Evolutionary conservation across 2,113 vertebrate species (phyloP).

Genomic region (Lethenteron camtschaticum): DNA sequence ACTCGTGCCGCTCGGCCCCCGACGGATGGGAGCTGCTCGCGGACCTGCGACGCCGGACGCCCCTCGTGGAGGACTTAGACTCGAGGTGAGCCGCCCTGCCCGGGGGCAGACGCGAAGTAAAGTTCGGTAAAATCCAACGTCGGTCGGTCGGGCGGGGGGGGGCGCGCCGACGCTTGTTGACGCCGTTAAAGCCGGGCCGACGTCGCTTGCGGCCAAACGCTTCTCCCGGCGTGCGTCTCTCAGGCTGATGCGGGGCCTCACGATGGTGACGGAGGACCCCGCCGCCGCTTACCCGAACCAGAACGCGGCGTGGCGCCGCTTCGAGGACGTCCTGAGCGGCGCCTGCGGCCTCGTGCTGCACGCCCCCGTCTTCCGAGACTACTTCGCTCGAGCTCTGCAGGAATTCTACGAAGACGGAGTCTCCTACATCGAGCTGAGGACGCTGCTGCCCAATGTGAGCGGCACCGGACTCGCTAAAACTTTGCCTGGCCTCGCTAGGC

Average conservation of each 20-base stretch:
- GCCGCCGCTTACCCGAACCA: conserved; percentile 34
- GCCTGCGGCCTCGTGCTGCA: conserved; percentile 40
- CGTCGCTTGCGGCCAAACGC: background rate
- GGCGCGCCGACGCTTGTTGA: too few relatives aligned
- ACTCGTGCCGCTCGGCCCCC: conserved; percentile 19
- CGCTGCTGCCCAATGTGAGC: conserved; percentile 31
- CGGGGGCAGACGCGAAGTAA: too few relatives aligned
- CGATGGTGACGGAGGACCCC: conserved; percentile 38
- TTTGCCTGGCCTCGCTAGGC: background rate
- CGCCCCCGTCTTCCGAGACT: conserved; percentile 59
- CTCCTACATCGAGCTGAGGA: conserved; percentile 53
- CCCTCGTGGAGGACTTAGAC: too few relatives aligned
- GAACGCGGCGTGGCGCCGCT: conserved; percentile 32
- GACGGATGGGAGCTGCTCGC: too few relatives aligned
- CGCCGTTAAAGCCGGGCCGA: too few relatives aligned
- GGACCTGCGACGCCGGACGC: too few relatives aligned
- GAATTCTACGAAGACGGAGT: conserved; percentile 48
- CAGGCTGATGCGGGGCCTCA: conserved; percentile 46
- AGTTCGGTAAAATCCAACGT: too few relatives aligned
- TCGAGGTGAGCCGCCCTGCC: too few relatives aligned
- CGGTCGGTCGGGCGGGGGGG: too few relatives aligned
- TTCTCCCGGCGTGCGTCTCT: conserved; percentile 9
- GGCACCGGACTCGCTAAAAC: background rate
- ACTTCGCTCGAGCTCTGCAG: conserved; percentile 38
- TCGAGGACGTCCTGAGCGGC: conserved; percentile 32